Percentiles rank a stretch among this genome's conserved stretches.
Conservation (phyloP, 2,113 vertebrate species). For the Notiomystis cincta region DNA sequence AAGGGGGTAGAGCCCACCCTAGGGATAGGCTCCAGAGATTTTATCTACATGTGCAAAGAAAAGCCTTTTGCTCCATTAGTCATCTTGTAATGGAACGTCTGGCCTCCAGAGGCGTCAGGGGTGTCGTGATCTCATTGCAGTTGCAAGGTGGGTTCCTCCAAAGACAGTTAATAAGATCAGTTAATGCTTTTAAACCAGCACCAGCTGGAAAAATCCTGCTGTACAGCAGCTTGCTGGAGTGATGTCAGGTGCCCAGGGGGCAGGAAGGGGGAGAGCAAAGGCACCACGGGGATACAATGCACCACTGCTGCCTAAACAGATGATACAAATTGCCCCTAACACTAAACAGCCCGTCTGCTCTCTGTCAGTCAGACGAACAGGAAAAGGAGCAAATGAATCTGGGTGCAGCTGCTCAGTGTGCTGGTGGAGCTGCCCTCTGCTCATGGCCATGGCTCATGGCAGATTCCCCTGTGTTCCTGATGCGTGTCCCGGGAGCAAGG, state of each 20-base stretch:
- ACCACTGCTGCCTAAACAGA: neutral
- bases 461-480: rapidly evolving
- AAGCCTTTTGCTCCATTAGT: neutral
- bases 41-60: neutral
- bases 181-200: neutral
- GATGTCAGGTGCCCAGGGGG: neutral
- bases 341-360: neutral
- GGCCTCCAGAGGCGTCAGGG: neutral
- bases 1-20: too few species aligned
- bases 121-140: neutral
- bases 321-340: neutral
- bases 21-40: neutral
- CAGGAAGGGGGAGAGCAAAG: neutral
- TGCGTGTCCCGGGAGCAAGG: rapidly evolving
- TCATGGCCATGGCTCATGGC: rapidly evolving
- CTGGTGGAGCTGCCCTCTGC: neutral
- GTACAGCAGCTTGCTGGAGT: neutral
- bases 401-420: neutral
- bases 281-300: rapidly evolving
- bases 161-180: neutral
- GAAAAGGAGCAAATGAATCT: neutral
- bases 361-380: neutral
- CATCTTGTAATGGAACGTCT: neutral
- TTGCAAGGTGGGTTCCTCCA: neutral
- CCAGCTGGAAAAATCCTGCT: neutral